phyloP scores from a whole-genome alignment of 2,113 vertebrate genomes.

The Caretta caretta region DNA sequence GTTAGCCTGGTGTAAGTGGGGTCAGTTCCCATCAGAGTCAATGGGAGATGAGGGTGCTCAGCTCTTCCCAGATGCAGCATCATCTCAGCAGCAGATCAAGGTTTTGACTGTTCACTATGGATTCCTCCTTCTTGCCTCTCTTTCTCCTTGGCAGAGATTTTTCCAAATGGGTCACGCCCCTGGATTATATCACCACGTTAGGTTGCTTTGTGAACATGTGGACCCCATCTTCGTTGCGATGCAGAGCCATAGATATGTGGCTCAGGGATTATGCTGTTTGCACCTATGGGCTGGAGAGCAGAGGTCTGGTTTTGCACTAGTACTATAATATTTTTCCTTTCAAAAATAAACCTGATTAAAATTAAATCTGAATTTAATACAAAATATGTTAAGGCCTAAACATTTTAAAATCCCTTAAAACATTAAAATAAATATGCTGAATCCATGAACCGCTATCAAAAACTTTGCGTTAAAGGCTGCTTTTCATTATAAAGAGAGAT shows the following conservation, averaged over 20 bases:
- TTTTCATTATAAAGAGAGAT: neutral
- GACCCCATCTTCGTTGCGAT: neutral
- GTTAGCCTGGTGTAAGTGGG: neutral
- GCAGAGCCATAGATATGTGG: neutral
- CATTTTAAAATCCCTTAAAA: neutral
- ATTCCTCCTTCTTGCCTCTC: neutral
- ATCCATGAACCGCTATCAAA: neutral
- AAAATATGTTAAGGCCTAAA: neutral
- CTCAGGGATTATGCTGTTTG: neutral
- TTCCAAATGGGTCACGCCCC: neutral
- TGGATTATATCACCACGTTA: neutral
- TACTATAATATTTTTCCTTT: neutral
- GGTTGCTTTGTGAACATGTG: neutral
- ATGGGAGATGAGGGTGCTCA: neutral
- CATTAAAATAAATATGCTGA: neutral
- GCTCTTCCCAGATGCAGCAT: neutral
- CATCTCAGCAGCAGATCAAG: neutral
- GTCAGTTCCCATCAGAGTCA: neutral
- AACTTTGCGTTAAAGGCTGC: neutral
- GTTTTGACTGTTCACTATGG: neutral
- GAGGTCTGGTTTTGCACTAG: neutral
- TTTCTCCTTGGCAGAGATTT: neutral
- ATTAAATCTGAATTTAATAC: neutral
- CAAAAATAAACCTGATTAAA: neutral
- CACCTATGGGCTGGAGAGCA: neutral